Conservation (phyloP, 2,888 invertebrate species). For the Hirtodrosophila confusa region DNA sequence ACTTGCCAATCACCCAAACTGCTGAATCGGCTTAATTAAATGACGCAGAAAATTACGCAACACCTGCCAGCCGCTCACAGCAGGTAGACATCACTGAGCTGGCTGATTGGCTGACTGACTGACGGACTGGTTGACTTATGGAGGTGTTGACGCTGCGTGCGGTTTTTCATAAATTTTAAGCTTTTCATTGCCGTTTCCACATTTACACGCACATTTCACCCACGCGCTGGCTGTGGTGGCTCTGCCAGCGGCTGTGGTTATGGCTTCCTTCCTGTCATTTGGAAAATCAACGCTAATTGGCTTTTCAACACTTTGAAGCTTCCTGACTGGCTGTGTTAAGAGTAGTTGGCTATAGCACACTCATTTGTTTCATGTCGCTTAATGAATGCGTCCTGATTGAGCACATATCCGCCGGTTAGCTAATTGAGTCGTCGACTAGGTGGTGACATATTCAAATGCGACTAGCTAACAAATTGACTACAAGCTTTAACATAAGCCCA, state of each 20-base stretch:
- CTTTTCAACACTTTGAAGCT: constrained; percentile 75
- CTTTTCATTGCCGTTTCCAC: constrained; percentile 60
- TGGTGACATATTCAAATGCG: constrained; percentile 61
- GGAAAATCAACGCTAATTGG: constrained; percentile 69
- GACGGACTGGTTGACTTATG: background rate
- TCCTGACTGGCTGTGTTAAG: constrained; percentile 46
- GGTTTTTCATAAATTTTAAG: constrained; percentile 70
- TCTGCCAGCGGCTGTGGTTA: constrained; percentile 51
- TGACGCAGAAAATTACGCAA: constrained; percentile 83
- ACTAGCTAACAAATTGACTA: constrained; percentile 45
- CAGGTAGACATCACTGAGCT: constrained; percentile 16
- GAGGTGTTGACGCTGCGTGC: constrained; percentile 58
- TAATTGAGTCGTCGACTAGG: constrained; percentile 75
- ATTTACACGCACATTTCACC: constrained; percentile 42
- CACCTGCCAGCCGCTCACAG: constrained; percentile 33
- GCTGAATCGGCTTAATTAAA: constrained; percentile 83
- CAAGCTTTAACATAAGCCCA: constrained; percentile 12
- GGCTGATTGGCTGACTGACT: constrained; percentile 15
- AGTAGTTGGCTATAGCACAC: constrained; percentile 15
- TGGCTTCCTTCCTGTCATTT: constrained; percentile 76
- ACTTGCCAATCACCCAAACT: background rate
- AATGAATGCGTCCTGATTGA: constrained; percentile 73
- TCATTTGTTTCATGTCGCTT: constrained; percentile 41
- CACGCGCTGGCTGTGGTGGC: constrained; percentile 10
- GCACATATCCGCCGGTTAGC: constrained; percentile 74